Percentiles rank a stretch among this genome's conserved stretches.
Evolutionary conservation across 2,888 invertebrate species (phyloP).

Genomic region (Agrilus cyanescens): DNA sequence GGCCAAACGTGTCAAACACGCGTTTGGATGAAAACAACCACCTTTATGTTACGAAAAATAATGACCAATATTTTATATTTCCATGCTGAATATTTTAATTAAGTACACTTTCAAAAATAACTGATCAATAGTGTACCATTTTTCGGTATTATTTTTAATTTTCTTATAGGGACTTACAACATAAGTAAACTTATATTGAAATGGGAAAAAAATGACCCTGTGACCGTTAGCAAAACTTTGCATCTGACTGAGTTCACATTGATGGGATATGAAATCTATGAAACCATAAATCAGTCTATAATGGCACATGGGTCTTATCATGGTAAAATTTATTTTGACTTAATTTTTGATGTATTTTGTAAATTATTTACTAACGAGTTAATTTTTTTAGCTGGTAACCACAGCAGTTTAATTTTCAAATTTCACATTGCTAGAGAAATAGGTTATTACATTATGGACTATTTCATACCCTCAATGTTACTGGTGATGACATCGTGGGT

Average conservation of each 20-base stretch:
- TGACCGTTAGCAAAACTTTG: slow-evolving; percentile 61
- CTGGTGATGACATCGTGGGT: slow-evolving; percentile 82
- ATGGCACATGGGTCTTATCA: slow-evolving; percentile 6
- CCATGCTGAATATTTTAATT: no score
- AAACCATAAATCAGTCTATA: slow-evolving; percentile 1
- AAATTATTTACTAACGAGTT: slow-evolving; percentile 12
- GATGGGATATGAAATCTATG: slow-evolving; percentile 23
- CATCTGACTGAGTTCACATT: slow-evolving; percentile 73
- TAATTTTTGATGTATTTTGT: background rate
- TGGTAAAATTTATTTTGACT: background rate
- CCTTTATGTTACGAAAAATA: no score
- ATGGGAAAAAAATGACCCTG: slow-evolving; percentile 66
- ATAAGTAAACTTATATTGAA: slow-evolving; percentile 58
- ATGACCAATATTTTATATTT: no score
- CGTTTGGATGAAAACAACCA: no score
- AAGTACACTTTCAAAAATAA: no score
- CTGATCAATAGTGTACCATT: no score
- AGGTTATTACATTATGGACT: slow-evolving; percentile 80
- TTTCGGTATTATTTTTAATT: slow-evolving; percentile 5
- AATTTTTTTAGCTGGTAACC: slow-evolving; percentile 62
- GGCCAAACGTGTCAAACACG: no score
- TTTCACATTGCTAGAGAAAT: slow-evolving; percentile 71
- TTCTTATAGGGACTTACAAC: slow-evolving; percentile 66
- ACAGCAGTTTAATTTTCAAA: slow-evolving; percentile 66
- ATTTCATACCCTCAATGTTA: slow-evolving; percentile 77